A percentile compares a stretch with the other conserved stretches of the same genome.
Conservation (phyloP, 2,888 invertebrate species). For the Nymphalis polychloros region DNA sequence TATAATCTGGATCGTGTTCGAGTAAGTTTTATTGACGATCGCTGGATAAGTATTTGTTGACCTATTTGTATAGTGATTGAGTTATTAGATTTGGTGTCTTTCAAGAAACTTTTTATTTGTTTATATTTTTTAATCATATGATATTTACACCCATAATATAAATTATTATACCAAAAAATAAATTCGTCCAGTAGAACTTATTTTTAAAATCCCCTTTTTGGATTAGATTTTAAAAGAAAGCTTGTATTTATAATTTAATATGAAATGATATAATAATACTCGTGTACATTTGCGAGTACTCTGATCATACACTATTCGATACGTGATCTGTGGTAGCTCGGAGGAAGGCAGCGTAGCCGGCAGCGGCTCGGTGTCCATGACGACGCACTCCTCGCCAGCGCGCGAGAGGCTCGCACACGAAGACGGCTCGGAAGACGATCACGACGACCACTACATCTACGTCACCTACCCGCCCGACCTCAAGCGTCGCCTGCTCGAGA, state of each 20-base stretch:
- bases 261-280: no score
- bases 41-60: no score
- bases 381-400: conserved; percentile 85
- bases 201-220: no score
- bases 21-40: conserved; percentile 83
- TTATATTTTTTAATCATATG: no score
- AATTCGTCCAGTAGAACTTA: no score
- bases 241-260: no score
- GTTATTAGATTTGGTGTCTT: not conserved
- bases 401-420: conserved; percentile 76
- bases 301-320: no score
- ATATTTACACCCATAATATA: no score
- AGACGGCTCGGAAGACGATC: conserved; percentile 75
- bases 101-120: not conserved
- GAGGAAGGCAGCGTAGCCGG: conserved; percentile 85
- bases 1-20: conserved; percentile 95
- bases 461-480: conserved; percentile 94
- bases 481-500: conserved; percentile 90
- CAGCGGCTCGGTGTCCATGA: conserved; percentile 85
- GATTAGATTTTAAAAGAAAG: no score
- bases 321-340: conserved; percentile 69
- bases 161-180: no score
- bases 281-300: no score
- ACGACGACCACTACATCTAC: conserved; percentile 91
- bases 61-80: no score